Percentiles rank a stretch among this genome's conserved stretches.
phyloP scores from a whole-genome alignment of 2,797 vertebrate species.

The Mus caroli region DNA sequence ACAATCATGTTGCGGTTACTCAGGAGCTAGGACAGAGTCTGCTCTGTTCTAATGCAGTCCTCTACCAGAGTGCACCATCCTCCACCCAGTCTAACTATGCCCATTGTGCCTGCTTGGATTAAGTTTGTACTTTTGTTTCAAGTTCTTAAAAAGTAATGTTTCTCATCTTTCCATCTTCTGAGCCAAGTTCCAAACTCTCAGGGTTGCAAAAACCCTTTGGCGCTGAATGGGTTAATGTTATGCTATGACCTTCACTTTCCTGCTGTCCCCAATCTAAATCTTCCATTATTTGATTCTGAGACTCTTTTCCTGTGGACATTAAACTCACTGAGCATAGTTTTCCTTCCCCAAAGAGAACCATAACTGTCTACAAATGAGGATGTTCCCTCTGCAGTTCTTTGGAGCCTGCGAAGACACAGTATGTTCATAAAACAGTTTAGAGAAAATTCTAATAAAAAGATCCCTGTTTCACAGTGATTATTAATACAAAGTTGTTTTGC shows the following conservation, averaged over 20 bases:
- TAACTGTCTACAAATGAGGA: neutral
- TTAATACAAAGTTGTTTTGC: slow-evolving; percentile 42
- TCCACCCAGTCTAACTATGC: neutral
- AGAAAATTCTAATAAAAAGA: slow-evolving; percentile 48
- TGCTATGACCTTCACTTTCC: neutral
- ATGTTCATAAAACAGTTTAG: neutral
- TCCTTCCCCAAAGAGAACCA: neutral
- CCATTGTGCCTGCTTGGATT: neutral
- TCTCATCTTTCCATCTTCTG: neutral
- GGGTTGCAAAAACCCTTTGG: neutral
- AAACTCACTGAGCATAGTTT: neutral
- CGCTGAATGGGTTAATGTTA: neutral
- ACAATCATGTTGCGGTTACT: neutral
- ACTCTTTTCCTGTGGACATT: neutral
- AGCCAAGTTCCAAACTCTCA: slow-evolving; percentile 9
- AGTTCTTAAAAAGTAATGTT: neutral
- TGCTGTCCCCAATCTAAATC: neutral
- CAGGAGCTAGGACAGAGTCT: neutral
- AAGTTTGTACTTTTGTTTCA: neutral
- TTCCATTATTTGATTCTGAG: slow-evolving; percentile 15
- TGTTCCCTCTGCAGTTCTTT: neutral
- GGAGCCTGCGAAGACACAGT: neutral
- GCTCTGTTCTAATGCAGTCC: neutral
- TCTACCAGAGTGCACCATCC: neutral
- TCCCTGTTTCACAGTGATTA: neutral